Evolutionary conservation across 2,888 invertebrate genomes (phyloP).

Genomic region (Muscina levida): DNA sequence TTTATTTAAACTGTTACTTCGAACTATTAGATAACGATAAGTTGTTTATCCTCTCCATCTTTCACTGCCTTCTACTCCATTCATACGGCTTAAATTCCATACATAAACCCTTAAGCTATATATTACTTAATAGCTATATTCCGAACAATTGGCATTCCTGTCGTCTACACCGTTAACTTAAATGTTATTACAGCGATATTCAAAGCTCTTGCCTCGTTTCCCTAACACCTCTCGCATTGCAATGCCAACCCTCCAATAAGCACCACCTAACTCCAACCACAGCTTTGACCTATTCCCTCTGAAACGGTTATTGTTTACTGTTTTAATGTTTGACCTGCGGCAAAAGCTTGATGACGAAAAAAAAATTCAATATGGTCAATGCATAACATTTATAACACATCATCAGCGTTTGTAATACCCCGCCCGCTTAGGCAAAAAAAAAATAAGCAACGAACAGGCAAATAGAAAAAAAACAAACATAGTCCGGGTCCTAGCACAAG

Average conservation of each 20-base stretch:
- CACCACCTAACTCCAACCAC: too few relatives aligned
- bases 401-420: slow-evolving; percentile 42
- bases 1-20: too few relatives aligned
- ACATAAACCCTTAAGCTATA: too few relatives aligned
- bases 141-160: not conserved
- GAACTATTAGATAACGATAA: too few relatives aligned
- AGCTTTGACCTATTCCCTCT: not conserved
- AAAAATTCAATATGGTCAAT: slow-evolving; percentile 46
- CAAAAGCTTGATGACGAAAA: not conserved
- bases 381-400: slow-evolving; percentile 47
- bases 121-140: too few relatives aligned
- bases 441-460: not conserved
- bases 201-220: too few relatives aligned
- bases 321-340: slow-evolving; percentile 23
- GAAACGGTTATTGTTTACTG: slow-evolving; percentile 25
- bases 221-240: too few relatives aligned
- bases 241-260: too few relatives aligned
- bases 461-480: slow-evolving; percentile 5
- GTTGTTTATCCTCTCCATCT: too few relatives aligned
- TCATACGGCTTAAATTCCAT: too few relatives aligned
- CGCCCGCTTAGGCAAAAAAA: not conserved
- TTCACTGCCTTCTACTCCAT: too few relatives aligned
- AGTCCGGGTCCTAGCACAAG: not conserved
- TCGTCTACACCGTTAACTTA: not conserved
- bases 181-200: too few relatives aligned